Conservation (phyloP, 2,113 vertebrate species). For the Oreotrochilus melanogaster region DNA sequence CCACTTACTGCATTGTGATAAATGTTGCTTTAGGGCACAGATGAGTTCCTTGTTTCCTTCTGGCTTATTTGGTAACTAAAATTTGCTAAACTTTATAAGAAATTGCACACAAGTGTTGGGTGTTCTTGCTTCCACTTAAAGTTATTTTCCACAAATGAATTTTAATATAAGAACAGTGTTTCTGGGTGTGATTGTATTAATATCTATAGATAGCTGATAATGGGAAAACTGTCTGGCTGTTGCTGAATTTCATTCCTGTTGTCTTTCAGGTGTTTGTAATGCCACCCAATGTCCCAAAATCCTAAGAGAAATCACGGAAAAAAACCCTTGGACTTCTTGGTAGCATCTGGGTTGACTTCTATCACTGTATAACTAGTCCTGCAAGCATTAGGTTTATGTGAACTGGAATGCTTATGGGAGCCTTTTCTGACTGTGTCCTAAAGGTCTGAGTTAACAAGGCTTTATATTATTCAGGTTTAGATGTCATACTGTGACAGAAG, state of each 20-base stretch:
- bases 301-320: neutral
- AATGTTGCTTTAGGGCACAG: neutral
- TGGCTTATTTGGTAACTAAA: neutral
- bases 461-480: neutral
- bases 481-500: neutral
- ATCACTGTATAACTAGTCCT: neutral
- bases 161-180: neutral
- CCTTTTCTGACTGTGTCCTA: neutral
- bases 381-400: neutral
- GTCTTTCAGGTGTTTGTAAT: neutral
- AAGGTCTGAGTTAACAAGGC: neutral
- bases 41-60: neutral
- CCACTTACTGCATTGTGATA: neutral
- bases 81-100: neutral
- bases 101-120: neutral
- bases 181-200: neutral
- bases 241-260: neutral
- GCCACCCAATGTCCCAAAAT: neutral
- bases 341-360: neutral
- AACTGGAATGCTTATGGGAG: neutral
- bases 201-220: neutral
- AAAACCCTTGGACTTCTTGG: neutral
- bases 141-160: neutral
- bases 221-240: neutral
- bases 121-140: neutral